Percentiles rank a stretch among this genome's conserved stretches.
These are phyloP conservation scores for Manis pentadactyla DNA, from an alignment of 2,797 vertebrate species.

Conservation along the genomic window DNA sequence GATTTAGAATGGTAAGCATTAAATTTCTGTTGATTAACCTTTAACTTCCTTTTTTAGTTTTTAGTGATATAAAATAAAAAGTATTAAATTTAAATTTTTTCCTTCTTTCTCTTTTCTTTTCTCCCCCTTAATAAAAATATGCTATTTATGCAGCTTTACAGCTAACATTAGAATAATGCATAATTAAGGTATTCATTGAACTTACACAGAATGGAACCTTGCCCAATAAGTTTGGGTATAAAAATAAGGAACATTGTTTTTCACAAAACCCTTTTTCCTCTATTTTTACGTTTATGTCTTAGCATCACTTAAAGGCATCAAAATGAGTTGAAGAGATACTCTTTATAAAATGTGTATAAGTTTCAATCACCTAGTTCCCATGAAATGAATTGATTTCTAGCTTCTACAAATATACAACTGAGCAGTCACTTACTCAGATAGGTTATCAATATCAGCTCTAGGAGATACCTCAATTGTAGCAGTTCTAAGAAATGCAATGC, in stretches of 20 bases:
- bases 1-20: constrained; percentile 52
- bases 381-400: not conserved
- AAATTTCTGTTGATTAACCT: constrained; percentile 60
- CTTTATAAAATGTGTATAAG: not conserved
- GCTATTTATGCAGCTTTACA: not conserved
- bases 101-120: not conserved
- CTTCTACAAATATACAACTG: not conserved
- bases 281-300: not conserved
- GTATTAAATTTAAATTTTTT: constrained; percentile 5
- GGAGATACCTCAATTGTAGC: not conserved
- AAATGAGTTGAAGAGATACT: not conserved
- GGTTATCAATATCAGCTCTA: not conserved
- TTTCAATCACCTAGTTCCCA: not conserved
- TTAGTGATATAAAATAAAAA: constrained; percentile 34
- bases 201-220: not conserved
- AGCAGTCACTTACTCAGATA: not conserved
- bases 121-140: not conserved
- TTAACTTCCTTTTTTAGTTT: constrained; percentile 32
- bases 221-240: not conserved
- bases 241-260: not conserved
- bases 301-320: not conserved
- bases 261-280: not conserved
- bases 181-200: not conserved
- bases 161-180: not conserved
- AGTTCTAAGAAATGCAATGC: not conserved